Evolutionary conservation across 2,113 vertebrate genomes (phyloP).

Genomic region (Calyptomena viridis): DNA sequence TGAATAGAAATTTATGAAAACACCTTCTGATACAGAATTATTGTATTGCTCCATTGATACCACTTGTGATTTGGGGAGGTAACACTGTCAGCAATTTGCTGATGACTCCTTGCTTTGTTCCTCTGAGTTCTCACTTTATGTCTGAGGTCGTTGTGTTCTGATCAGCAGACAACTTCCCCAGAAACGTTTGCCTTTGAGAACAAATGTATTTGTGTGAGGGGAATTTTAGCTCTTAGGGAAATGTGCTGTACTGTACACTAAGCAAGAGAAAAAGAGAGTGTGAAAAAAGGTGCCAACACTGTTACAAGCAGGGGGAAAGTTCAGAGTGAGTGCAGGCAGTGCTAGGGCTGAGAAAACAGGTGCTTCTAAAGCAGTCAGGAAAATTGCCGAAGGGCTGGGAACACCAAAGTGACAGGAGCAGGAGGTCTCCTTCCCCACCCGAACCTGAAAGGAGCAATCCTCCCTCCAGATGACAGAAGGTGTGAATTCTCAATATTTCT

Average conservation of each 20-base stretch:
- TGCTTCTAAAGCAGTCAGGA: neutral
- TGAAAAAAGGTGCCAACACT: neutral
- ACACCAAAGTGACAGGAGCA: accelerated
- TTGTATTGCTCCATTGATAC: neutral
- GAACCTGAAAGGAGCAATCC: neutral
- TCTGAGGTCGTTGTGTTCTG: accelerated
- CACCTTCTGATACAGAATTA: neutral
- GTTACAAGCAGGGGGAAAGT: neutral
- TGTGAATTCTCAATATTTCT: neutral
- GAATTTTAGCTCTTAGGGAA: neutral
- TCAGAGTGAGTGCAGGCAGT: neutral
- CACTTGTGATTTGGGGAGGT: neutral
- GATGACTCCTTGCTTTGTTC: neutral
- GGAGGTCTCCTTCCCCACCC: neutral
- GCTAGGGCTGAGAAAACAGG: neutral
- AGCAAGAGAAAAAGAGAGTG: neutral
- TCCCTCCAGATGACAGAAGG: neutral
- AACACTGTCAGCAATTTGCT: neutral
- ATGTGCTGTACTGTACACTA: neutral
- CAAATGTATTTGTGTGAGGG: neutral
- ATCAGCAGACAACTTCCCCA: accelerated
- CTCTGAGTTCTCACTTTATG: neutral
- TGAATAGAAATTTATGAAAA: accelerated
- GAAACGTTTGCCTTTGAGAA: neutral
- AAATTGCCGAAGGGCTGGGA: neutral